These are phyloP conservation scores for Oncorhynchus mykiss DNA, from an alignment of 2,113 vertebrate species.

Conservation along the genomic window DNA sequence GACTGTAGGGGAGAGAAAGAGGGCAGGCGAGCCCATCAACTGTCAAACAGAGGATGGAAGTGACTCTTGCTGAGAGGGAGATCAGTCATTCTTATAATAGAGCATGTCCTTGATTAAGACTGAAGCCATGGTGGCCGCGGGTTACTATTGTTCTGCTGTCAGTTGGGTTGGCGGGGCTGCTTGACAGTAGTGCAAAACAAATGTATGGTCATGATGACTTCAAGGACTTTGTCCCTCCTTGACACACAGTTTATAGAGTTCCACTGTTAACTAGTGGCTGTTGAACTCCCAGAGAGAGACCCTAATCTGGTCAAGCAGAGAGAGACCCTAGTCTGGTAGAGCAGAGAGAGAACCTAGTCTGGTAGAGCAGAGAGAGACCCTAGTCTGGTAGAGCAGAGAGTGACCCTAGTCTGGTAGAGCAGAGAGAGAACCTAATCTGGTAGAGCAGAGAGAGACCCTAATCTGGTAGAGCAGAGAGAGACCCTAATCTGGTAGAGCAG, in stretches of 20 bases:
- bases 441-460: too few species aligned
- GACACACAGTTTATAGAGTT: background rate
- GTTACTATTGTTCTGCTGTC: constrained; percentile 28
- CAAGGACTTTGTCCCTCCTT: background rate
- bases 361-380: too few species aligned
- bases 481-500: too few species aligned
- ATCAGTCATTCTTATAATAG: constrained; percentile 44
- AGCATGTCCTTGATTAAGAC: constrained; percentile 46
- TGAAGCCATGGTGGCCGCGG: constrained; percentile 1
- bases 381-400: too few species aligned
- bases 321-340: too few species aligned
- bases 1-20: background rate
- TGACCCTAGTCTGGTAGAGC: too few species aligned
- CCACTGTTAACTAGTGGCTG: background rate
- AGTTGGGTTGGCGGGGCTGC: background rate
- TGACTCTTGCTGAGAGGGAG: constrained; percentile 56
- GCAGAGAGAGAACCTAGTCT: too few species aligned
- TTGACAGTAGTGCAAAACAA: too few species aligned
- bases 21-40: constrained; percentile 27
- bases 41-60: constrained; percentile 47
- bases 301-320: background rate
- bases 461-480: too few species aligned
- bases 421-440: too few species aligned
- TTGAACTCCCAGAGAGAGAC: background rate
- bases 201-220: background rate